These are phyloP conservation scores for Campaea margaritaria DNA, from an alignment of 2,888 invertebrate species.

Conservation along the genomic window DNA sequence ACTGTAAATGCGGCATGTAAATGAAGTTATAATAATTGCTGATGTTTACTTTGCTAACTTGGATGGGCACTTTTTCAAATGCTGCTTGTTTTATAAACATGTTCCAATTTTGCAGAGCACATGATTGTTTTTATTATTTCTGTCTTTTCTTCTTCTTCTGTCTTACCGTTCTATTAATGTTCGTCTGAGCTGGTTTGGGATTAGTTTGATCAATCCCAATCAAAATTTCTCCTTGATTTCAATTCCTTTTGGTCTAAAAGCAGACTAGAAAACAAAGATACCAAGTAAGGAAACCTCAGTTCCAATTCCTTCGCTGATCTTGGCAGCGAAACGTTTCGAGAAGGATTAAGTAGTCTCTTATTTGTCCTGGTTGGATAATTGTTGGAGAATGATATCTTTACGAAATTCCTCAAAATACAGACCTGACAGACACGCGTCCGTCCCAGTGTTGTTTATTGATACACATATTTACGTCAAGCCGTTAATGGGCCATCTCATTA, in stretches of 20 bases:
- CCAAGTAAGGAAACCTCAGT: too few relatives aligned
- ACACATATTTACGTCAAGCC: conserved; percentile 73
- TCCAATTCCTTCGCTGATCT: too few relatives aligned
- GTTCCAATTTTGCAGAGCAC: background rate
- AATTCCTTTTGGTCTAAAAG: too few relatives aligned
- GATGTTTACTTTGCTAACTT: background rate
- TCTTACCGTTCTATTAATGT: background rate
- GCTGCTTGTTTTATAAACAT: conserved; percentile 3
- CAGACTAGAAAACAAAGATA: too few relatives aligned
- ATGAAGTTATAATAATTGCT: background rate
- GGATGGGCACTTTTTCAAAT: background rate
- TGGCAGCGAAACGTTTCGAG: too few relatives aligned
- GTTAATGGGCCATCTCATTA: conserved; percentile 76
- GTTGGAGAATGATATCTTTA: background rate
- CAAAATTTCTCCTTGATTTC: too few relatives aligned
- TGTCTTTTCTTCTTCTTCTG: background rate
- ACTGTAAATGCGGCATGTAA: too few relatives aligned
- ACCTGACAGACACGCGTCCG: conserved; percentile 19
- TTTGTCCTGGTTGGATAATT: background rate
- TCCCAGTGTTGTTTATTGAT: conserved; percentile 41
- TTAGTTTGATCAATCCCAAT: background rate
- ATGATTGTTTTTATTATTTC: background rate
- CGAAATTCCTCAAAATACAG: conserved; percentile 13
- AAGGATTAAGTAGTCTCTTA: background rate
- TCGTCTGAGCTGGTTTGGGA: too few relatives aligned